These are phyloP conservation scores for Bos javanicus DNA, from an alignment of 2,113 vertebrate species.

Conservation along the genomic window DNA sequence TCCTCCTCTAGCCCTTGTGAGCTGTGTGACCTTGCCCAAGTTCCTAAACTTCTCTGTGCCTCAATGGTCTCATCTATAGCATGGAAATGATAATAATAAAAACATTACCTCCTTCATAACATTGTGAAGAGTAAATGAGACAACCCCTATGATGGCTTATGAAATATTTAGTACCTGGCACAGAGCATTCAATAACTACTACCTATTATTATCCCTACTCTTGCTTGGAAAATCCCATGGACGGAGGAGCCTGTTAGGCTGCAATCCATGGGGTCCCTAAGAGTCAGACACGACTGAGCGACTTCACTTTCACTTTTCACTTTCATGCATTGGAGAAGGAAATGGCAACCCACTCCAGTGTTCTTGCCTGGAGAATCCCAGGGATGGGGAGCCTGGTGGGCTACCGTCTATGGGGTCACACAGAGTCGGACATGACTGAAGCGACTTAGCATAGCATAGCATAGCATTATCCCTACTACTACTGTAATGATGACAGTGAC, in stretches of 20 bases:
- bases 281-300: too few species aligned
- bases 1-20: background rate
- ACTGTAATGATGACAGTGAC: background rate
- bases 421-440: too few species aligned
- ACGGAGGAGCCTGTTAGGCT: too few species aligned
- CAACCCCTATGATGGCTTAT: background rate
- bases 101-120: background rate
- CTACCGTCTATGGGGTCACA: too few species aligned
- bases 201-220: background rate
- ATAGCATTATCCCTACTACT: background rate
- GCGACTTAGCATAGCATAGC: too few species aligned
- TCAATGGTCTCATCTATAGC: conserved; percentile 8
- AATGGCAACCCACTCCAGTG: too few species aligned
- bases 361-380: too few species aligned
- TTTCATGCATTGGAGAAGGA: too few species aligned
- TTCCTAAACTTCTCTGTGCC: conserved; percentile 18
- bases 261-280: too few species aligned
- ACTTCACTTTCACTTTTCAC: too few species aligned
- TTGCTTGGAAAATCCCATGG: too few species aligned
- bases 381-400: too few species aligned
- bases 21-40: background rate
- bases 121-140: background rate
- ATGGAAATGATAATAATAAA: background rate
- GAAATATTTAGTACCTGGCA: background rate
- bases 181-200: background rate